Evolutionary conservation across 2,113 vertebrate genomes (phyloP), one percentile per base, ranked within the genome.

Genomic region (Hippocampus zosterae): DNA sequence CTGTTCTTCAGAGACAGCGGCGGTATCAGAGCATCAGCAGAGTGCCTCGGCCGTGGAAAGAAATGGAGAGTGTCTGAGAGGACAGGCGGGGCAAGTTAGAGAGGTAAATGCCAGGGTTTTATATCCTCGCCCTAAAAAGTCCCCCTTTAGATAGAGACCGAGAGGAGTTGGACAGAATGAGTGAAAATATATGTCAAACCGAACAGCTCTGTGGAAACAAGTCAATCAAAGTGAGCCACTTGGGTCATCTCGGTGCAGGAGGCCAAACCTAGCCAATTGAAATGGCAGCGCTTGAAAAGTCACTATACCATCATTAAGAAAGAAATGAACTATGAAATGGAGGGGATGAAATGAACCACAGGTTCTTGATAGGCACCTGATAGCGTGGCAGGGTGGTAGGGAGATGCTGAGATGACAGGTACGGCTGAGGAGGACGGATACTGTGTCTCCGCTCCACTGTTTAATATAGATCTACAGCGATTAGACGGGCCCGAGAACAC

Each of bases 391-490:
- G 70, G 80, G 70, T 71, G 78, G 65, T 65, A 75, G 75, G 78
- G 52, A 79, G 83, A 87, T 81, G 74, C 75, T 69, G 74, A 82
- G 84, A 85, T 85, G 82, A 68, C 78, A 81, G 81, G 83, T 76
- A 73, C 40, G 72, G 70, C 80, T 79, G 73, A 76, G 73, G 78
- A 69, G 73, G 63, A 76, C 71, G 72, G 80, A 84, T 78, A 77
- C 68, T 66, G 67, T 13, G 78, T 68, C 78, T 53, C 62, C 27
- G 77, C 71, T 56, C 68, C 25, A 59, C 73, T 88, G 81, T 92
- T 92, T 93, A 92, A 91, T 91, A 92, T 92, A 92, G 91, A 93
- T 92, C 76, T 74, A 77, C 66, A 21, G 50, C 1, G 92, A 93
- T 92, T 90, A 87, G 71, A 40, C 59, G 9, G 78, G 68, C 55